phyloP scores from a whole-genome alignment of 2,888 invertebrate species.

The Cerastoderma edule region DNA sequence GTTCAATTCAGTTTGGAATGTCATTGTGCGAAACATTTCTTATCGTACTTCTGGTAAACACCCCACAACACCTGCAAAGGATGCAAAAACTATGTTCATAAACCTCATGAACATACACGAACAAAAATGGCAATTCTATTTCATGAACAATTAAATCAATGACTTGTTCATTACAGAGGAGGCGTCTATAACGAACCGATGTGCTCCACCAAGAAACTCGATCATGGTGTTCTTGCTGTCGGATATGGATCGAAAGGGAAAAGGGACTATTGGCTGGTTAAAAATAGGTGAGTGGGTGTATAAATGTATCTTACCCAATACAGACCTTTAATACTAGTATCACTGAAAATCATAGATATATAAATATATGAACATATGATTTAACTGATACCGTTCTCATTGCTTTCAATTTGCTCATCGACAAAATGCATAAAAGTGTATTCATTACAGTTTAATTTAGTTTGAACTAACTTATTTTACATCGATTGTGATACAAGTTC shows the following conservation, averaged over 20 bases:
- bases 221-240: conserved; percentile 93
- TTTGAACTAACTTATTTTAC: neutral
- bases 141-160: no score
- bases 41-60: no score
- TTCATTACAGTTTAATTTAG: neutral
- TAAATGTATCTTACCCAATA: neutral
- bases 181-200: conserved; percentile 90
- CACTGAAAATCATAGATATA: neutral
- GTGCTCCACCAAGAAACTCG: conserved; percentile 90
- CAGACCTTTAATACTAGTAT: neutral
- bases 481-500: no score
- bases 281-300: conserved; percentile 59
- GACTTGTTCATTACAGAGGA: conserved; percentile 24
- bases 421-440: neutral
- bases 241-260: conserved; percentile 89
- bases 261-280: conserved; percentile 68
- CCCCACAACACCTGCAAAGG: no score
- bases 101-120: no score
- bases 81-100: no score
- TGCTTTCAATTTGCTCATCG: neutral
- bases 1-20: no score
- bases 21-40: no score
- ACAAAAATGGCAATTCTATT: no score
- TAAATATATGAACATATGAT: neutral
- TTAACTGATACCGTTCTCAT: neutral